Conservation (phyloP, 2,888 invertebrate species). For the Tillus elongatus region DNA sequence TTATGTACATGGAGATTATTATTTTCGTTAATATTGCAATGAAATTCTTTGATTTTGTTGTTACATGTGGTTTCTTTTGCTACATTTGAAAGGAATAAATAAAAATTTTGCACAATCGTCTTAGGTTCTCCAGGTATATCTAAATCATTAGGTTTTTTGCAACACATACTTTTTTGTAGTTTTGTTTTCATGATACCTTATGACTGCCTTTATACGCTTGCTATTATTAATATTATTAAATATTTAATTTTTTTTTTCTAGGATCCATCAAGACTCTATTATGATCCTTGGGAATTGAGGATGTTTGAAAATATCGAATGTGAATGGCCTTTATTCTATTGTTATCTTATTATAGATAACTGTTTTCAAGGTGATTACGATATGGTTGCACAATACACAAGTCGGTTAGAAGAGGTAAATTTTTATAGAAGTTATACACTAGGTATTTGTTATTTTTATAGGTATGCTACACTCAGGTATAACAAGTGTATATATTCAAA, state of each 20-base stretch:
- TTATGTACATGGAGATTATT: no score
- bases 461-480: no score
- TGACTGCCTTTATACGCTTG: not conserved
- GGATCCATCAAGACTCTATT: conserved; percentile 80
- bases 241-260: conserved; percentile 21
- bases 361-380: conserved; percentile 82
- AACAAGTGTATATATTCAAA: no score
- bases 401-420: conserved; percentile 58
- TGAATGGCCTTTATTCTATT: conserved; percentile 97
- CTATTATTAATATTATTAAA: not conserved
- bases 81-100: no score
- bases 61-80: no score
- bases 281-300: conserved; percentile 95
- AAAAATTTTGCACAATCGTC: no score
- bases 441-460: conserved; percentile 8
- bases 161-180: no score
- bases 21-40: no score
- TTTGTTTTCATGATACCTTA: no score
- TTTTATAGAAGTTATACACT: conserved; percentile 9
- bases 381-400: conserved; percentile 61
- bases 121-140: no score
- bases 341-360: conserved; percentile 87
- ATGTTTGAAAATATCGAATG: conserved; percentile 99
- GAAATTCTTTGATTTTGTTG: no score
- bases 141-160: no score